Conservation (phyloP, 2,888 invertebrate genomes). For the Anodontia alba region DNA sequence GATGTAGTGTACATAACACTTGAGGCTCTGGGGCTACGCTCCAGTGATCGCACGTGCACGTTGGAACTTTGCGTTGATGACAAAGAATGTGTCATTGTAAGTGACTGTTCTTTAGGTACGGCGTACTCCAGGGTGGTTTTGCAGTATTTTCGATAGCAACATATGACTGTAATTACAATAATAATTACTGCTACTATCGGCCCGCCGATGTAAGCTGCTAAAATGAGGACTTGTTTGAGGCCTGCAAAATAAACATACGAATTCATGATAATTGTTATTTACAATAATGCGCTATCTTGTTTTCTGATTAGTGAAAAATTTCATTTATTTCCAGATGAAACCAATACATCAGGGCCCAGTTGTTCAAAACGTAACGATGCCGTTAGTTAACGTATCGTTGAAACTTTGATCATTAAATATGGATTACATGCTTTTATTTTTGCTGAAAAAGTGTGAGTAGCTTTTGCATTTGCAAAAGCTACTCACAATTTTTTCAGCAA, state of each 20-base stretch:
- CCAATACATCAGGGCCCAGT: too few relatives aligned
- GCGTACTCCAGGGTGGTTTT: slow-evolving; percentile 69
- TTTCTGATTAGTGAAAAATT: too few relatives aligned
- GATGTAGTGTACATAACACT: slow-evolving; percentile 76
- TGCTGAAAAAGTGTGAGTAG: too few relatives aligned
- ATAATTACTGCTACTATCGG: slow-evolving; percentile 68
- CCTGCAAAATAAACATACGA: slow-evolving; percentile 63
- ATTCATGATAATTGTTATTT: too few relatives aligned
- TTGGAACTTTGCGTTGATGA: slow-evolving; percentile 64
- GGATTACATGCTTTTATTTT: too few relatives aligned
- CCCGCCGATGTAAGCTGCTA: slow-evolving; percentile 73
- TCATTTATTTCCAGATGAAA: too few relatives aligned
- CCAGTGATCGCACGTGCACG: slow-evolving; percentile 55
- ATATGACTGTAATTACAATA: slow-evolving; percentile 65
- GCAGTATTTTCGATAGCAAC: slow-evolving; percentile 67
- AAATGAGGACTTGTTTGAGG: slow-evolving; percentile 72
- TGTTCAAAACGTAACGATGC: too few relatives aligned
- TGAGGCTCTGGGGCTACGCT: slow-evolving; percentile 72
- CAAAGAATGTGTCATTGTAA: slow-evolving; percentile 55
- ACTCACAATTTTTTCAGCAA: too few relatives aligned
- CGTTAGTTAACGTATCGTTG: too few relatives aligned
- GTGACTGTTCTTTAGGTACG: slow-evolving; percentile 71
- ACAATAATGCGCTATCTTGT: too few relatives aligned
- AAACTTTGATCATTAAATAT: too few relatives aligned
- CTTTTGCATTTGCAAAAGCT: too few relatives aligned